Evolutionary conservation across 2,113 vertebrate species (phyloP).

Genomic region (Mastomys natalensis): DNA sequence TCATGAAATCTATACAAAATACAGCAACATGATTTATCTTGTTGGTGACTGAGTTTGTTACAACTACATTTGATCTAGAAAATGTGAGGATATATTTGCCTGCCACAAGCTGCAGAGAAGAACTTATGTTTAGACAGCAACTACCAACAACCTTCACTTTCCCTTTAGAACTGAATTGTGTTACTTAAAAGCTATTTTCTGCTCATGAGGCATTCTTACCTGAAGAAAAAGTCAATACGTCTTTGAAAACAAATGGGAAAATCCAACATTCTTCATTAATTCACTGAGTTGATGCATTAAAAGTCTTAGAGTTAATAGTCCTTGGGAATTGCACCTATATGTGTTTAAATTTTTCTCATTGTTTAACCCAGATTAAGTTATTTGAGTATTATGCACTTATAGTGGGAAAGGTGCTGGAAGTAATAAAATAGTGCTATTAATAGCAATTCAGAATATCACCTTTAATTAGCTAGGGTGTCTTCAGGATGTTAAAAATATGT

Average conservation of each 20-base stretch:
- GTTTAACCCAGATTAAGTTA: neutral
- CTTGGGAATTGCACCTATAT: neutral
- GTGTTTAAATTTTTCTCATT: neutral
- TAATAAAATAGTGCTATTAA: neutral
- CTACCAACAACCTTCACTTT: neutral
- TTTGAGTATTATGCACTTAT: neutral
- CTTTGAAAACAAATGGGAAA: neutral
- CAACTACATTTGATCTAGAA: neutral
- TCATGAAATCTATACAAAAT: neutral
- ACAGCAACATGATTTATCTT: neutral
- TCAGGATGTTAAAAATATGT: neutral
- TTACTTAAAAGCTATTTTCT: neutral
- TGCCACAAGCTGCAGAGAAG: neutral
- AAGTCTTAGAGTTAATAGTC: neutral
- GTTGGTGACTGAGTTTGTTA: neutral
- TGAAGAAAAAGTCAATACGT: neutral
- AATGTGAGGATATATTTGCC: neutral
- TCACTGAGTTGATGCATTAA: neutral
- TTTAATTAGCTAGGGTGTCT: neutral
- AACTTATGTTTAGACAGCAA: neutral
- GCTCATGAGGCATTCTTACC: neutral
- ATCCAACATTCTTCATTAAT: neutral
- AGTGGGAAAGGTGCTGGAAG: accelerated
- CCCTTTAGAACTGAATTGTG: neutral
- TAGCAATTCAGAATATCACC: neutral